Evolutionary conservation across 1,140 invertebrate species (phyloP), one percentile per base, ranked within the genome.

Genomic region (Coelopa frigida): DNA sequence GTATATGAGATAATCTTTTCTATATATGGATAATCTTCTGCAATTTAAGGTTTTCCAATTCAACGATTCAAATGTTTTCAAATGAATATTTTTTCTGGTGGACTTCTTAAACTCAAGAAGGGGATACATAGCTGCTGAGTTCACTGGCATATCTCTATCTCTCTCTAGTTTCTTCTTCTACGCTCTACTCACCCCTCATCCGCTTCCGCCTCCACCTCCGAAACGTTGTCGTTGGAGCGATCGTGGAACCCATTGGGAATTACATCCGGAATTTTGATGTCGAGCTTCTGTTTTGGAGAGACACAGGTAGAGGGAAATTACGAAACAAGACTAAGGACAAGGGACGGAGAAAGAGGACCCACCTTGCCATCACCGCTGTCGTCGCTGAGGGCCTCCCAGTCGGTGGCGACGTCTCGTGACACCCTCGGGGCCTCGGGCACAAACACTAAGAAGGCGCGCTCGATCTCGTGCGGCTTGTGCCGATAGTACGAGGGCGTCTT

Each of bases 371-470:
- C 50, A 21, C 41, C 44, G 22, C 12, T 44, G 27, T 68, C 65
- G 44, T 68, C 62, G 29, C 48, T 55, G 41, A 69, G 53, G 17
- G 62, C 57, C 50, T 76, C 75, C 87, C 85, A 89, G 50, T 87
- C 85, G 12, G 81, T 81, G 54, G 80, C 82, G 8, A 76, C 73
- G 29, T 75, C 76, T 24, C 79, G 80, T 2, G 83, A 79, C 18
- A 81, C 79, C 53, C 87, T 74, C 7, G 87, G 87, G 22, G 86
- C 86, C 33, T 89, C 86, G 5, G 88, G 88, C 50, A 89, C 68
- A 27, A 78, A 74, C 38, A 76, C 73, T n/a, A 89, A 69, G 26
- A 77, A 65, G 43, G 76, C 76, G 40, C 78, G 72, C 50, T 89
- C 85, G 14, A 89, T 73, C 63, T 91, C 87, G 37, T 78, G 75